Base-by-base conservation (phyloP, 2,888 invertebrate genomes). In the Orchesellides sinensis region DNA sequence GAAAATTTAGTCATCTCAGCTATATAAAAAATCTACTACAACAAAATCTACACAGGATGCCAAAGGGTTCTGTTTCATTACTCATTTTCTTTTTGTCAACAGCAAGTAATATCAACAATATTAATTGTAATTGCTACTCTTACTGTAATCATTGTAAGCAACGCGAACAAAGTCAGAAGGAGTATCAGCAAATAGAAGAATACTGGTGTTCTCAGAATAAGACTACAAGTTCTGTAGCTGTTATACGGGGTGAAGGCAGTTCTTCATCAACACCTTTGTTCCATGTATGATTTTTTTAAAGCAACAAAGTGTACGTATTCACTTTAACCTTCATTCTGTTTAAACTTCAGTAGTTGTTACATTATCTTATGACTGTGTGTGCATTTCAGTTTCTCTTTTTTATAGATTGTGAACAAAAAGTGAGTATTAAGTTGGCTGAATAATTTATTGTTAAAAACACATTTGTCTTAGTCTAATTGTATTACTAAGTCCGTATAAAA, bases 61-160 rank as follows among this genome's bases (percentile, higher is more conserved):
- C 77, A 77, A 68, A 77, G 17, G 68, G 27, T 32, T 77, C 29
- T 56, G 45, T 68, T 45, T 29, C 56, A 29, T 45, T 68, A 59
- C 68, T 68, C 40, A 40, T 40, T 56, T 45, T 68, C 56, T 59
- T 68, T 77, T 77, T 77, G 45, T 68, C 66, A 25, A 29, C 75
- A 68, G 10, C 6, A 21, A 77, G 27, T 56, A 32, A 47, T 35
- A 45, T 12, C 27, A 21, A 29, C 25, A 40, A 66, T 35, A 25
- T 6, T n/a, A 25, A n/a, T 29, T 52, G 17, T 45, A 45, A 35
- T 52, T n/a, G 12, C 27, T n/a, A 59, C 54, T 12, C 25, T 23
- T 14, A 17, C 1, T 19, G 40, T 17, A 35, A 17, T 19, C 49
- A 27, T 19, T 66, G 66, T 65, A 35, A 54, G 66, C 54, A n/a